These are phyloP conservation scores for Patella pellucida DNA, from an alignment of 2,888 invertebrate species.

Conservation along the genomic window DNA sequence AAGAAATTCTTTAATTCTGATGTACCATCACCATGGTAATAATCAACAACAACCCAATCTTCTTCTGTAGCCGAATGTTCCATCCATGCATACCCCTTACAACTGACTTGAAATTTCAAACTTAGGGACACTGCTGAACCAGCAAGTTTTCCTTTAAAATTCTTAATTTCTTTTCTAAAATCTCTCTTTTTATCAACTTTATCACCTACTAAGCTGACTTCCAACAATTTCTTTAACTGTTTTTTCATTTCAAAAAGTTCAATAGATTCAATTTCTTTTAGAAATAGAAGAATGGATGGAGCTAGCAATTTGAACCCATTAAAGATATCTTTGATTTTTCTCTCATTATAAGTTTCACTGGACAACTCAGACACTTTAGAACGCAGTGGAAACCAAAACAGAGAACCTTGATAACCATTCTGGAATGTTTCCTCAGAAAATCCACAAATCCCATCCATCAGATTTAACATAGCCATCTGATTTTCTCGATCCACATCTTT, in stretches of 20 bases:
- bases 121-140: background rate
- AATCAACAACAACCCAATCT: conserved; percentile 44
- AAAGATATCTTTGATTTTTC: conserved; percentile 50
- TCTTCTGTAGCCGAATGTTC: background rate
- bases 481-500: conserved; percentile 19
- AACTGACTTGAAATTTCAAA: conserved; percentile 3
- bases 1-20: conserved; percentile 31
- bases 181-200: conserved; percentile 7
- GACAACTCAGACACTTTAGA: conserved; percentile 49
- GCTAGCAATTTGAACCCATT: conserved; percentile 52
- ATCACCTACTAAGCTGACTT: background rate
- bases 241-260: conserved; percentile 39
- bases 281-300: conserved; percentile 56
- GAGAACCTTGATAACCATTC: conserved; percentile 49
- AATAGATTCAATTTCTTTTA: conserved; percentile 55
- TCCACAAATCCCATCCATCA: conserved; percentile 50
- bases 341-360: conserved; percentile 44
- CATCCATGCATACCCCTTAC: background rate
- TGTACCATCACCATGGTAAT: conserved; percentile 37
- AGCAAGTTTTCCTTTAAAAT: conserved; percentile 19
- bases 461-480: conserved; percentile 34
- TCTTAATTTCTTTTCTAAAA: conserved; percentile 12
- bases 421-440: conserved; percentile 34
- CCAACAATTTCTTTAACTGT: conserved; percentile 9
- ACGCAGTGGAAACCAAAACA: conserved; percentile 66